Conservation (phyloP, 35 echinoderm and acorn worm genomes). For the Anneissia japonica region DNA sequence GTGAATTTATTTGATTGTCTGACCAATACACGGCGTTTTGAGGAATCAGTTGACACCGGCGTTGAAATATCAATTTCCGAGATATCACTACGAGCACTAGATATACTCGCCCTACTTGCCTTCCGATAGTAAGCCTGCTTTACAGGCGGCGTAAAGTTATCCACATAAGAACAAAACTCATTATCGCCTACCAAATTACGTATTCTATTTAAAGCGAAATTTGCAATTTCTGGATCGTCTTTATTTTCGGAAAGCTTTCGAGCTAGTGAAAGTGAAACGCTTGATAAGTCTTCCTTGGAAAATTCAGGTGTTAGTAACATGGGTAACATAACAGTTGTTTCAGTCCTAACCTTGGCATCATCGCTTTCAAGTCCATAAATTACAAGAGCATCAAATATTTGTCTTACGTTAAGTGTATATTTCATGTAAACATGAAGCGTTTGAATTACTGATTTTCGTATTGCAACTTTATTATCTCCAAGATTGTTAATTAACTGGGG, state of each 20-base stretch:
- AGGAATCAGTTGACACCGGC: slow-evolving; percentile 23
- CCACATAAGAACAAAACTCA: slow-evolving; percentile 53
- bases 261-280: slow-evolving; percentile 57
- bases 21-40: slow-evolving; percentile 11
- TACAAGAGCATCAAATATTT: slow-evolving; percentile 66
- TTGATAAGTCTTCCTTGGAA: slow-evolving; percentile 66
- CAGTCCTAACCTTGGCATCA: slow-evolving; percentile 63
- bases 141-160: slow-evolving; percentile 54
- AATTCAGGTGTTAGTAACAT: slow-evolving; percentile 82
- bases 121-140: slow-evolving; percentile 47
- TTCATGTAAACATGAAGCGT: slow-evolving; percentile 91
- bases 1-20: slow-evolving; percentile 22
- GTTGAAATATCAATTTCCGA: slow-evolving; percentile 11
- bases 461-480: slow-evolving; percentile 56
- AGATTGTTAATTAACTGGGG: slow-evolving; percentile 65
- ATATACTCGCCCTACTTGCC: slow-evolving; percentile 20
- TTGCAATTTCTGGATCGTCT: slow-evolving; percentile 40
- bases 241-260: slow-evolving; percentile 53
- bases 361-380: slow-evolving; percentile 77
- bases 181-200: slow-evolving; percentile 56
- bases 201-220: slow-evolving; percentile 56
- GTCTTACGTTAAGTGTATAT: slow-evolving; percentile 66
- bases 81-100: slow-evolving; percentile 5
- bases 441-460: slow-evolving; percentile 82
- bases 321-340: slow-evolving; percentile 66